phyloP scores from a whole-genome alignment of 1,140 invertebrate genomes.

The Odontomachus brunneus region DNA sequence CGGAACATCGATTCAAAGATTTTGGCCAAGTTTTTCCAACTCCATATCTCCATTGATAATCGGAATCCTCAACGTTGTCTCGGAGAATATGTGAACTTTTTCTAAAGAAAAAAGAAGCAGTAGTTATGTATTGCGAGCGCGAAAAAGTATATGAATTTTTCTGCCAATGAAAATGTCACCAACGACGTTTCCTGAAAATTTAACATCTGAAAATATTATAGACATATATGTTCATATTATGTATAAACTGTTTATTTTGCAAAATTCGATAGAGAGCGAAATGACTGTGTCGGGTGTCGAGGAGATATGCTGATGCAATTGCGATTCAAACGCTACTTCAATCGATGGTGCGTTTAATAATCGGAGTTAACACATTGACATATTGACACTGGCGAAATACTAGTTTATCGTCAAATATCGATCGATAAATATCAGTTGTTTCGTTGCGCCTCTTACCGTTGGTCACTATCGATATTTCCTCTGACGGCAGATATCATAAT shows the following conservation, averaged over 20 bases:
- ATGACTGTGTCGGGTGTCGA: neutral
- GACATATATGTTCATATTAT: too few relatives aligned
- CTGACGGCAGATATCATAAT: neutral
- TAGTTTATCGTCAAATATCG: conserved; percentile 20
- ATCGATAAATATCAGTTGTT: neutral
- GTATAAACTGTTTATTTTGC: neutral
- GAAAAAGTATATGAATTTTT: neutral
- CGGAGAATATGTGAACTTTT: neutral
- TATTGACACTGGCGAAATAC: too few relatives aligned
- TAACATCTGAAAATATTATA: neutral
- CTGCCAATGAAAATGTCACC: neutral
- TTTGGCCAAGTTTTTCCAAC: neutral
- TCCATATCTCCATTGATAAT: conserved; percentile 23
- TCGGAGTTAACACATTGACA: neutral
- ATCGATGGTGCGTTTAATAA: conserved; percentile 10
- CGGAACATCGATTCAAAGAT: neutral
- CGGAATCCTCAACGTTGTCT: neutral
- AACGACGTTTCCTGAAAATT: neutral
- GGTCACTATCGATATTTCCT: neutral
- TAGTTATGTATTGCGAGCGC: neutral
- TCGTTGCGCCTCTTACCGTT: neutral
- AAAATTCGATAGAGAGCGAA: neutral
- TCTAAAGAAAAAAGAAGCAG: neutral
- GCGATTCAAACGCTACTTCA: conserved; percentile 9
- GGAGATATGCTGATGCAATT: neutral